Percentiles rank a stretch among this genome's conserved stretches.
These are phyloP conservation scores for Branchinecta sandiegonensis DNA, from an alignment of 2,888 invertebrate species.

Conservation along the genomic window DNA sequence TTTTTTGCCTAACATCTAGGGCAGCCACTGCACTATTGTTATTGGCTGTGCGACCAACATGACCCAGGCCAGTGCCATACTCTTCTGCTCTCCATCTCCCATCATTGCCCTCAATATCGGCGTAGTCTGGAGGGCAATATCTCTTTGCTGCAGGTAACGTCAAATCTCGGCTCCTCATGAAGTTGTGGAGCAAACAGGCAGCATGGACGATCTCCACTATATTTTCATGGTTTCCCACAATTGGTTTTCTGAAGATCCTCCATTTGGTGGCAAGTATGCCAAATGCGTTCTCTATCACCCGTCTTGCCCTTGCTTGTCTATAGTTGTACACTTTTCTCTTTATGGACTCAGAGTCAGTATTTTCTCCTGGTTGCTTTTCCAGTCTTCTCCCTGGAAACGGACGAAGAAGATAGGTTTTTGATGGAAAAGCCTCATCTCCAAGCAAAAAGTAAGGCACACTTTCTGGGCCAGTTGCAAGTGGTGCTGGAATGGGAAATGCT, in stretches of 20 bases:
- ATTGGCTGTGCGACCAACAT: background rate
- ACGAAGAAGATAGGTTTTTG: conserved; percentile 25
- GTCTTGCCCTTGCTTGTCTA: conserved; percentile 25
- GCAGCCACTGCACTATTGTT: background rate
- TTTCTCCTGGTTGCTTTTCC: background rate
- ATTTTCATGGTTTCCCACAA: conserved; percentile 18
- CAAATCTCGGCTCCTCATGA: conserved; percentile 13
- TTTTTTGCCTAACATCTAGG: background rate
- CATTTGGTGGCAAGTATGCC: conserved; percentile 26
- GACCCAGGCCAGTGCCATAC: background rate
- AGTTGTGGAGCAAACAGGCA: conserved; percentile 24
- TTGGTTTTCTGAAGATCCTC: conserved; percentile 24
- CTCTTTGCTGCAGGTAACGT: background rate
- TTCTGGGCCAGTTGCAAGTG: conserved; percentile 22
- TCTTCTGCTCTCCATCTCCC: background rate
- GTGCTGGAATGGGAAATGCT: conserved; percentile 24
- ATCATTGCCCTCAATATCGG: background rate
- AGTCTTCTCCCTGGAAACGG: conserved; percentile 24
- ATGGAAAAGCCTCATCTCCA: conserved; percentile 4
- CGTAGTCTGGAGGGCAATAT: background rate
- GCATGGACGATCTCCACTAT: conserved; percentile 22
- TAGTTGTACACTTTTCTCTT: conserved; percentile 26
- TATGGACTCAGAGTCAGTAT: conserved; percentile 17
- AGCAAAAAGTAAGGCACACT: background rate
- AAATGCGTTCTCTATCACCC: conserved; percentile 27